Conservation (phyloP, 35 echinoderm and acorn worm genomes). For the Apostichopus californicus region DNA sequence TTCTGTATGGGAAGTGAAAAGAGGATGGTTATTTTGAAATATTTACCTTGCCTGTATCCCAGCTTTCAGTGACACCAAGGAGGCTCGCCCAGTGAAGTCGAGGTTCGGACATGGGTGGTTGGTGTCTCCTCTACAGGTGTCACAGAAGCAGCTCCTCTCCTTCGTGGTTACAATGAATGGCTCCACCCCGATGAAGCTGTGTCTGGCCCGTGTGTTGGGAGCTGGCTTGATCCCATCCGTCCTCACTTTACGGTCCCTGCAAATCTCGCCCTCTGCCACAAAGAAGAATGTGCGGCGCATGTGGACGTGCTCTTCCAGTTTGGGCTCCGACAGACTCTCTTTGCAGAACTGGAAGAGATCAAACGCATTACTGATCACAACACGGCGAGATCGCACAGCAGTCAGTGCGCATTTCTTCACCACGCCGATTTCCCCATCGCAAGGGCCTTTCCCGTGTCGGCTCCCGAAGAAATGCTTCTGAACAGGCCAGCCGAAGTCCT, state of each 20-base stretch:
- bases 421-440: slow-evolving; percentile 65
- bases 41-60: not conserved
- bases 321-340: no score
- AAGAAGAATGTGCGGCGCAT: not conserved
- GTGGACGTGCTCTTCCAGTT: not conserved
- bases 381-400: slow-evolving; percentile 5
- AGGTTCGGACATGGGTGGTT: not conserved
- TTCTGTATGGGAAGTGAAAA: no score
- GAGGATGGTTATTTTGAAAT: not conserved
- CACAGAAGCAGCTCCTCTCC: no score
- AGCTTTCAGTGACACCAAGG: not conserved
- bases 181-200: no score
- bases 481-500: slow-evolving; percentile 6
- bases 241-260: not conserved
- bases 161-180: no score
- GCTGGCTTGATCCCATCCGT: not conserved
- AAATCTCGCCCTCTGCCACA: not conserved
- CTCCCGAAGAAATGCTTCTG: no score
- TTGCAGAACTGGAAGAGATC: no score
- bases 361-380: not conserved
- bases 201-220: no score
- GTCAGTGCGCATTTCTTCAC: slow-evolving; percentile 7
- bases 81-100: not conserved
- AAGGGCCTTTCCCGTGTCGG: slow-evolving; percentile 56
- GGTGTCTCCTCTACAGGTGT: no score